Conservation (phyloP, 2,797 vertebrate genomes). For the Myripristis murdjan region DNA sequence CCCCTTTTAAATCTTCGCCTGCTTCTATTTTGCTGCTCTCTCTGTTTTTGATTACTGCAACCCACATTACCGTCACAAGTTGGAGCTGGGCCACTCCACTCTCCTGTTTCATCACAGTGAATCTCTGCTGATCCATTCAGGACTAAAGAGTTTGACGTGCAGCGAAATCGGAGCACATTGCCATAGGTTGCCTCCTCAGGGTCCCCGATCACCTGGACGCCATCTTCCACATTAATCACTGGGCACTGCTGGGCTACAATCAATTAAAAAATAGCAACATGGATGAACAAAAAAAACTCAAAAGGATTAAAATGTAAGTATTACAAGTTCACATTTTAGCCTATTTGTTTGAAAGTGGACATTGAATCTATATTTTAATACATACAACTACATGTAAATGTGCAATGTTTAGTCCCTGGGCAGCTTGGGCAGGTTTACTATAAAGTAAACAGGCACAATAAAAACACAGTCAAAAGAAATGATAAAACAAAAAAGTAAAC, state of each 20-base stretch:
- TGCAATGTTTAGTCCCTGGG: too few species aligned
- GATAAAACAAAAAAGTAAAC: too few species aligned
- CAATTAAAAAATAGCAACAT: neutral
- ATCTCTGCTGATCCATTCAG: conserved; percentile 43
- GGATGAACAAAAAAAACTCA: neutral
- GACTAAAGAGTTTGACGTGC: conserved; percentile 22
- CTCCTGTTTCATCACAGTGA: conserved; percentile 70
- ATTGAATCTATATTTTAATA: too few species aligned
- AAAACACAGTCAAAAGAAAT: too few species aligned
- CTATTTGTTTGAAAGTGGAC: too few species aligned
- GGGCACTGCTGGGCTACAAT: conserved; percentile 71
- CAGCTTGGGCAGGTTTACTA: too few species aligned
- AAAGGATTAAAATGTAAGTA: neutral
- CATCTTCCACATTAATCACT: neutral
- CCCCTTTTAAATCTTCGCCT: too few species aligned
- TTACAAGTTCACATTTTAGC: too few species aligned
- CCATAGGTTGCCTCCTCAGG: conserved; percentile 65
- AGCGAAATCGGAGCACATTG: conserved; percentile 78
- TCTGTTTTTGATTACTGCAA: too few species aligned
- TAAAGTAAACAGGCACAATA: too few species aligned
- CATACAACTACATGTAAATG: too few species aligned
- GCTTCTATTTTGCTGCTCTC: too few species aligned
- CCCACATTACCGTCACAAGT: conserved; percentile 70
- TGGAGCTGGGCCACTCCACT: conserved; percentile 58
- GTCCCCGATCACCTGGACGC: conserved; percentile 65